These are phyloP conservation scores for Diadegma fenestrale DNA, from an alignment of 2,888 invertebrate genomes.

Conservation along the genomic window DNA sequence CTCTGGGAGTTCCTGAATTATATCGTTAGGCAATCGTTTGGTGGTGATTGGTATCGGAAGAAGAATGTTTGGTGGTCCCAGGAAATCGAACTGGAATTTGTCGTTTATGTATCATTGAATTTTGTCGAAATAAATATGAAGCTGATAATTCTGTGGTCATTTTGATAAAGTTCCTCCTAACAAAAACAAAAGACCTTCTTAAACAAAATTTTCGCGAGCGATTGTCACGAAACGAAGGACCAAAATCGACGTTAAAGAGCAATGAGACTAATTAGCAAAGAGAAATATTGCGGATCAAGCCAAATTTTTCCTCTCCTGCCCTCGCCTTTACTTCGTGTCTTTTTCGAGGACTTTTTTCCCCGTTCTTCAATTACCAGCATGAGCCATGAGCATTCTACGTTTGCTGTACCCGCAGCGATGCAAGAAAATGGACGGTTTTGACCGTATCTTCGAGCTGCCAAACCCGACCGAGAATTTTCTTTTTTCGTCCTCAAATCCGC, in stretches of 20 bases:
- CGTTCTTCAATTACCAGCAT: slow-evolving; percentile 41
- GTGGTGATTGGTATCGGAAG: too few relatives aligned
- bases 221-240: slow-evolving; percentile 10
- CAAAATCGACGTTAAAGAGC: slow-evolving; percentile 23
- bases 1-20: too few relatives aligned
- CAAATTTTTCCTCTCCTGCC: not conserved
- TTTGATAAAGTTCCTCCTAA: too few relatives aligned
- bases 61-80: too few relatives aligned
- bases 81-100: too few relatives aligned
- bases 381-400: slow-evolving; percentile 19
- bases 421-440: slow-evolving; percentile 48
- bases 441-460: slow-evolving; percentile 53
- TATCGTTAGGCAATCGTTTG: too few relatives aligned
- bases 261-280: slow-evolving; percentile 51
- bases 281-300: slow-evolving; percentile 44
- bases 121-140: too few relatives aligned
- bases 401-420: slow-evolving; percentile 53
- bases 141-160: too few relatives aligned
- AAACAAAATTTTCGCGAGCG: too few relatives aligned
- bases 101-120: too few relatives aligned
- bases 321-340: not conserved
- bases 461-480: not conserved
- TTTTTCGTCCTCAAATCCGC: not conserved
- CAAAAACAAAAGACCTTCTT: too few relatives aligned
- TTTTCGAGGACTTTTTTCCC: slow-evolving; percentile 5